phyloP scores from a whole-genome alignment of 2,113 vertebrate species.

The Zosterops borbonicus region DNA sequence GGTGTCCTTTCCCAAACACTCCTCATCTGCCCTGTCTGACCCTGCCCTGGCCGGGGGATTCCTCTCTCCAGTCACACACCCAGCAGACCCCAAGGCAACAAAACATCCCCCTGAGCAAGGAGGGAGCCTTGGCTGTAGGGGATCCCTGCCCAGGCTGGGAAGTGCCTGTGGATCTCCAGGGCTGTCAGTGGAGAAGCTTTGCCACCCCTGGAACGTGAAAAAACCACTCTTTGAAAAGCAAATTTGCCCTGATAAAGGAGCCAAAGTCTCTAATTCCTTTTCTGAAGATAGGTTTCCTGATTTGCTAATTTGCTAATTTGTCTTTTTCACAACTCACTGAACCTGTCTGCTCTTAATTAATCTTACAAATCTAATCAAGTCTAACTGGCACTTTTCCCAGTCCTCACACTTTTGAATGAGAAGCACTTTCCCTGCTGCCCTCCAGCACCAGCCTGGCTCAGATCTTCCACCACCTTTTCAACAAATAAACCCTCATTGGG shows the following conservation, averaged over 20 bases:
- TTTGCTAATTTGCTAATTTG: conserved; percentile 24
- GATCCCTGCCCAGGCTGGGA: neutral
- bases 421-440: neutral
- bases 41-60: neutral
- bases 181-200: neutral
- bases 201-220: neutral
- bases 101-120: neutral
- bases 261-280: neutral
- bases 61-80: neutral
- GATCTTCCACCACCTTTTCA: neutral
- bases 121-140: neutral
- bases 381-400: conserved; percentile 34
- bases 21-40: neutral
- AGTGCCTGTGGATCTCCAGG: rapidly evolving
- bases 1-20: neutral
- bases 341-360: conserved; percentile 20
- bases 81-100: neutral
- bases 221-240: neutral
- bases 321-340: conserved; percentile 8
- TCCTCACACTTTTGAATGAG: neutral
- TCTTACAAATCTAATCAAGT: conserved; percentile 10
- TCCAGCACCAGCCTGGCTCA: neutral
- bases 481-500: neutral
- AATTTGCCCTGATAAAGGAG: neutral
- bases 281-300: neutral